Conservation (phyloP, 2,888 invertebrate species). For the Ochlodes sylvanus region DNA sequence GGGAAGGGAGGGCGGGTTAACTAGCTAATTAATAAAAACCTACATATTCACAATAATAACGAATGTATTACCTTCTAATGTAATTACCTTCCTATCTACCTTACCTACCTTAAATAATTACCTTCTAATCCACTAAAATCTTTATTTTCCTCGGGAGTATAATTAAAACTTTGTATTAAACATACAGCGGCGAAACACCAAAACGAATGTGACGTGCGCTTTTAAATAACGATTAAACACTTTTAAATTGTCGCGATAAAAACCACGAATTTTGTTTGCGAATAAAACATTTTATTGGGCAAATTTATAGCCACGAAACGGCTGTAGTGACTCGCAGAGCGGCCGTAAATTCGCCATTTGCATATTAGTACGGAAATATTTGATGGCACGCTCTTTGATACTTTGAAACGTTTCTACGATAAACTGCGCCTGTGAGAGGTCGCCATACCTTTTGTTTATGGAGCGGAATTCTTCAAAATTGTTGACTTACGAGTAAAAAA, state of each 20-base stretch:
- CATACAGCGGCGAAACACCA: background rate
- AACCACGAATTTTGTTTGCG: constrained; percentile 33
- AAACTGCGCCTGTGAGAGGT: background rate
- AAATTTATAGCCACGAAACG: constrained; percentile 36
- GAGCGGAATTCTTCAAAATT: no score
- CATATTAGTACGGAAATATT: constrained; percentile 36
- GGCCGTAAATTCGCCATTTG: constrained; percentile 29
- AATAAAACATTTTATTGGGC: constrained; percentile 37
- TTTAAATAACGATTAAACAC: constrained; percentile 25
- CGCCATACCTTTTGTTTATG: no score
- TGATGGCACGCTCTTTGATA: constrained; percentile 26
- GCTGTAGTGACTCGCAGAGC: constrained; percentile 33
- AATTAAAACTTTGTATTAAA: background rate
- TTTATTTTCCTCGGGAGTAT: no score
- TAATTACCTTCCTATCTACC: no score
- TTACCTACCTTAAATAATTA: no score
- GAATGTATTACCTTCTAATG: no score
- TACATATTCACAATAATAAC: no score
- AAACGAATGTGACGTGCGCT: constrained; percentile 11
- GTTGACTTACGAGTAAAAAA: no score
- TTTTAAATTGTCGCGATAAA: constrained; percentile 31
- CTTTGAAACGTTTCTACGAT: background rate
- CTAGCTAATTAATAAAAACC: no score
- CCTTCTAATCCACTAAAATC: no score
- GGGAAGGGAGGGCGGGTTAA: no score